phyloP scores from a whole-genome alignment of 1,140 invertebrate genomes.

The Triops longicaudatus region DNA sequence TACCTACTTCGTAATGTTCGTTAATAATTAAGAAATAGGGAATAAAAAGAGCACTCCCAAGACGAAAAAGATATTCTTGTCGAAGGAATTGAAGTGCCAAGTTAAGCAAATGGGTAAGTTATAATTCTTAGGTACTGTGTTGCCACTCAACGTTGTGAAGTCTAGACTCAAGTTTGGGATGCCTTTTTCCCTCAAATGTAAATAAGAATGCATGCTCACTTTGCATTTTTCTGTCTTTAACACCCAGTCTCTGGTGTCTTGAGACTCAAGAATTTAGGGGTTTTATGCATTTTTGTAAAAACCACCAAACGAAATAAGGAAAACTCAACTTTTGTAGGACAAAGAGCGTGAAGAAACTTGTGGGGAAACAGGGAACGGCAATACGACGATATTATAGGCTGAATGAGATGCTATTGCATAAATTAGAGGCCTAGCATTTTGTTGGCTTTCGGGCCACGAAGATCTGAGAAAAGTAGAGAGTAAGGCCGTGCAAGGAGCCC shows the following conservation, averaged over 20 bases:
- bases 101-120: slow-evolving; percentile 7
- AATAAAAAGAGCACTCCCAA: not conserved
- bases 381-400: not conserved
- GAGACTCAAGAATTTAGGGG: not conserved
- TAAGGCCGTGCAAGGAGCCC: not conserved
- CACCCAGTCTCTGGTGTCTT: not conserved
- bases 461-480: not conserved
- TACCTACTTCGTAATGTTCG: too few species aligned
- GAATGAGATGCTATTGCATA: not conserved
- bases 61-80: not conserved
- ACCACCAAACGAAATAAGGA: not conserved
- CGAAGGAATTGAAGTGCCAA: not conserved
- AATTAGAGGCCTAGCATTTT: slow-evolving; percentile 10
- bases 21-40: too few species aligned
- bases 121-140: not conserved
- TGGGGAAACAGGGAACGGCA: not conserved
- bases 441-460: not conserved
- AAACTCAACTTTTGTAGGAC: not conserved
- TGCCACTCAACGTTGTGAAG: not conserved
- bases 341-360: slow-evolving; percentile 10
- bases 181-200: not conserved
- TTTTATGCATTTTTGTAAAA: not conserved
- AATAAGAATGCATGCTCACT: not conserved
- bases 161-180: not conserved
- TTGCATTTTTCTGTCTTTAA: not conserved